These are phyloP conservation scores for Heliconius hermathena DNA, from an alignment of 1,140 invertebrate genomes.

Conservation along the genomic window DNA sequence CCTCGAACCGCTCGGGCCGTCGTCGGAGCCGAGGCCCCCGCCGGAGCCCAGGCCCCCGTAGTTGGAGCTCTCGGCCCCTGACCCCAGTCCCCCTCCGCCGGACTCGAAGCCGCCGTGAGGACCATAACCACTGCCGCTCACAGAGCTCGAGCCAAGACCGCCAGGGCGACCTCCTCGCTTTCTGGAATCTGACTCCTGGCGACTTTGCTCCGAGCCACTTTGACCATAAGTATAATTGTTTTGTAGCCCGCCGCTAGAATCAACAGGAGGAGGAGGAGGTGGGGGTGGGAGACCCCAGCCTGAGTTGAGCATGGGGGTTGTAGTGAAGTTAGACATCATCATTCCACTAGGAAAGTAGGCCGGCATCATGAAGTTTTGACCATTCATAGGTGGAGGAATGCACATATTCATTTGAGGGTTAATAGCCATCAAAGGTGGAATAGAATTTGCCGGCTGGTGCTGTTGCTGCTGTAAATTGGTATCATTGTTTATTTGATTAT, in stretches of 20 bases:
- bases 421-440: slow-evolving; percentile 68
- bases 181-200: slow-evolving; percentile 77
- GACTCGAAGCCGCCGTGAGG: slow-evolving; percentile 47
- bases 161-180: slow-evolving; percentile 64
- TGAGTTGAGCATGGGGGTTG: slow-evolving; percentile 51
- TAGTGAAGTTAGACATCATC: slow-evolving; percentile 61
- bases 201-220: slow-evolving; percentile 61
- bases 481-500: slow-evolving; percentile 40
- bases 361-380: slow-evolving; percentile 65
- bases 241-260: slow-evolving; percentile 39
- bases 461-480: slow-evolving; percentile 42
- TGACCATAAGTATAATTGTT: slow-evolving; percentile 56
- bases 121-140: slow-evolving; percentile 49
- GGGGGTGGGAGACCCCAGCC: slow-evolving; percentile 63
- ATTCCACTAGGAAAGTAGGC: slow-evolving; percentile 65
- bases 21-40: slow-evolving; percentile 53
- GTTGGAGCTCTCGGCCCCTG: slow-evolving; percentile 44
- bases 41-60: slow-evolving; percentile 51
- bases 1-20: slow-evolving; percentile 39
- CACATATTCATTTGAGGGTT: slow-evolving; percentile 75
- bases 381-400: slow-evolving; percentile 60
- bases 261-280: slow-evolving; percentile 59
- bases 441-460: slow-evolving; percentile 50
- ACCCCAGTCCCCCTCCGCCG: slow-evolving; percentile 46
- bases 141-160: slow-evolving; percentile 56